These are phyloP conservation scores for Cotesia vestalis DNA, from an alignment of 1,140 invertebrate genomes.

Conservation along the genomic window DNA sequence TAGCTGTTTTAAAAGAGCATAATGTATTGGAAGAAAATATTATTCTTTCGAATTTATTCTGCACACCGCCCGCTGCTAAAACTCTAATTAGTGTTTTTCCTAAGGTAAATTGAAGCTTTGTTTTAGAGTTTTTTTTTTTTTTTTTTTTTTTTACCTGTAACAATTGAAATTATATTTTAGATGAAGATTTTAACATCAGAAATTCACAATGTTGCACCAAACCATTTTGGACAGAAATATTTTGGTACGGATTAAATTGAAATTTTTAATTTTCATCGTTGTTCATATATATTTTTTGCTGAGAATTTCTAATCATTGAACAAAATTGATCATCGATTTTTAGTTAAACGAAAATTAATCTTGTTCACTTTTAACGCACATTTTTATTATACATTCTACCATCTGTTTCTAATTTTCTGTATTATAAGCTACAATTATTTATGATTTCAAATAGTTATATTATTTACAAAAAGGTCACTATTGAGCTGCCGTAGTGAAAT, in stretches of 20 bases:
- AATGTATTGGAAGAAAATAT: constrained; percentile 93
- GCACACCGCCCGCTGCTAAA: constrained; percentile 89
- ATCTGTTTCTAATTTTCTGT: too few relatives aligned
- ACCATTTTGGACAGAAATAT: constrained; percentile 98
- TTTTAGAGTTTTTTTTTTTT: constrained; percentile 1
- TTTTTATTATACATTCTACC: too few relatives aligned
- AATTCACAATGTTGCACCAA: constrained; percentile 93
- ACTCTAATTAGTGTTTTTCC: constrained; percentile 89
- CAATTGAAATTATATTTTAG: constrained; percentile 60
- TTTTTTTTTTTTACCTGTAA: not conserved
- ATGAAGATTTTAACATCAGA: constrained; percentile 96
- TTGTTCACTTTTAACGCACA: too few relatives aligned
- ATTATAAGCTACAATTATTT: too few relatives aligned
- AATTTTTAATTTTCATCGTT: constrained; percentile 15
- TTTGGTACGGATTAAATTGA: constrained; percentile 93
- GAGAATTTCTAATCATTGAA: not conserved
- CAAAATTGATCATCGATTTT: not conserved
- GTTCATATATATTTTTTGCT: not conserved
- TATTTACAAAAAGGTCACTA: too few relatives aligned
- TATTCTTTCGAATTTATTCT: constrained; percentile 95
- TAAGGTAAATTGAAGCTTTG: constrained; percentile 63
- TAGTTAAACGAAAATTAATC: too few relatives aligned
- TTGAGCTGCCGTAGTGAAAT: too few relatives aligned
- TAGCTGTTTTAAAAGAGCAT: constrained; percentile 92
- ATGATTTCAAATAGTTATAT: too few relatives aligned